phyloP scores from a whole-genome alignment of 2,797 vertebrate genomes.

The Epinephelus awoara region DNA sequence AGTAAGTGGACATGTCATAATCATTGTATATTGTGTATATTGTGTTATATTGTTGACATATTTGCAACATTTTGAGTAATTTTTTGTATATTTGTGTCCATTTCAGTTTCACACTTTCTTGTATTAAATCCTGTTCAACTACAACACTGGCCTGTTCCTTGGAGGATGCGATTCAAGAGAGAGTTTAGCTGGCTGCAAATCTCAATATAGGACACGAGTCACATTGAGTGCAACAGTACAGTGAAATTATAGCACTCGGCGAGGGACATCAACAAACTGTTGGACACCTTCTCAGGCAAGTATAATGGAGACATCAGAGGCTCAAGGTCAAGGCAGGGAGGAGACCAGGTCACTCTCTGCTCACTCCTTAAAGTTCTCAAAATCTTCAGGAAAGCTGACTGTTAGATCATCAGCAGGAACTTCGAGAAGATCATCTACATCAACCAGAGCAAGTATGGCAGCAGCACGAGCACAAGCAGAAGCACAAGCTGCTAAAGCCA shows the following conservation, averaged over 20 bases:
- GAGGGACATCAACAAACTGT: not conserved
- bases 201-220: too few relatives aligned
- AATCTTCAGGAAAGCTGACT: not conserved
- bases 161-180: too few relatives aligned
- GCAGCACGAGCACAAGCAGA: slow-evolving; percentile 5
- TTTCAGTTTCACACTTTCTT: too few relatives aligned
- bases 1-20: too few relatives aligned
- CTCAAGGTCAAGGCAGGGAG: not conserved
- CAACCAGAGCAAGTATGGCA: slow-evolving; percentile 21
- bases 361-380: slow-evolving; percentile 11
- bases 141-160: too few relatives aligned
- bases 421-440: not conserved
- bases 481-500: slow-evolving; percentile 14
- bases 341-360: not conserved
- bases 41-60: too few relatives aligned
- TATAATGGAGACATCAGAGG: not conserved
- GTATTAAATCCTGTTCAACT: too few relatives aligned
- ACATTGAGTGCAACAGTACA: not conserved
- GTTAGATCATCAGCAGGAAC: not conserved
- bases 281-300: not conserved
- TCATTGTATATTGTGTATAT: too few relatives aligned
- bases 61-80: too few relatives aligned
- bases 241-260: slow-evolving; percentile 12
- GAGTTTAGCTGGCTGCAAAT: too few relatives aligned
- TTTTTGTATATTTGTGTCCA: too few relatives aligned